Evolutionary conservation across 2,113 vertebrate genomes (phyloP).

Genomic region (Nipponia nippon): DNA sequence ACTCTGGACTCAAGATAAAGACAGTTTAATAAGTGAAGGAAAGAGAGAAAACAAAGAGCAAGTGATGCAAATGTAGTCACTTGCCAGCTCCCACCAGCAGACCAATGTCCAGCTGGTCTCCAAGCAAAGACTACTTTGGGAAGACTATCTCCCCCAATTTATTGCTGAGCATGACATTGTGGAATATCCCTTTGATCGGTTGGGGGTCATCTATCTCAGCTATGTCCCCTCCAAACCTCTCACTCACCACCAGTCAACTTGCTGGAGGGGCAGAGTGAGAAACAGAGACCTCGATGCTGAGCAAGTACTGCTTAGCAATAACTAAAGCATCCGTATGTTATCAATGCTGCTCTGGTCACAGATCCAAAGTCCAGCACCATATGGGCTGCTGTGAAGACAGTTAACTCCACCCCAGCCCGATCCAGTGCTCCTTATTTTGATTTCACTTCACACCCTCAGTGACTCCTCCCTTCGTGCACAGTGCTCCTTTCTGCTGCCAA

Average conservation of each 20-base stretch:
- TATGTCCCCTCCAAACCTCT: neutral
- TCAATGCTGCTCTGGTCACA: neutral
- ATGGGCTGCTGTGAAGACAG: neutral
- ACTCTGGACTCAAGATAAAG: neutral
- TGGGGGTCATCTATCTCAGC: neutral
- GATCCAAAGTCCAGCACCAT: neutral
- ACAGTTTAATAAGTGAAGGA: neutral
- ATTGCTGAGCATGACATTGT: neutral
- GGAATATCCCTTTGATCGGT: neutral
- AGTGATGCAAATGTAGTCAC: neutral
- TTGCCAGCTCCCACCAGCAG: neutral
- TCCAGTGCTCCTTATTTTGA: neutral
- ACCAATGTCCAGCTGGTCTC: fast-evolving
- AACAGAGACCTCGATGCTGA: neutral
- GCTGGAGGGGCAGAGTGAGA: neutral
- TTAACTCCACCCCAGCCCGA: neutral
- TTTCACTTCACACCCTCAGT: neutral
- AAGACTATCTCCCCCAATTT: neutral
- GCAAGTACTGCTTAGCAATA: neutral
- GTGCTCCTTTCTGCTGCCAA: neutral
- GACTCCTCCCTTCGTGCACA: neutral
- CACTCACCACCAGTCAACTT: fast-evolving
- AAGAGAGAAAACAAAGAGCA: neutral
- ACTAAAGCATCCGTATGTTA: neutral
- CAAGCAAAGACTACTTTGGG: neutral